These are phyloP conservation scores for Chironomus tentans DNA, from an alignment of 2,888 invertebrate genomes.

Conservation along the genomic window DNA sequence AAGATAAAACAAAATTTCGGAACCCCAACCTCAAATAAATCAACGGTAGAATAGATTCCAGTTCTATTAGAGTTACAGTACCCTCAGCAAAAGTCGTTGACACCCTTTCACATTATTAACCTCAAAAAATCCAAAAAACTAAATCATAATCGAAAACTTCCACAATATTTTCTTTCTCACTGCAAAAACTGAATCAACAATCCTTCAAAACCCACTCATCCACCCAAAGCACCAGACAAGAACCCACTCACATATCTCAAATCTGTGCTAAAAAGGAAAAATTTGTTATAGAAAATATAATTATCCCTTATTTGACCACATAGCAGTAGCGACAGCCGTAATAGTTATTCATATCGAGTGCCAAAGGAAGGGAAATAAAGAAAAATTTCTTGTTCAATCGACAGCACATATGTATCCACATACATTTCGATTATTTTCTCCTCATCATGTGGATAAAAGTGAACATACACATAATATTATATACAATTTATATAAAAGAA, in stretches of 20 bases:
- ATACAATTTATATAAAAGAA: neutral
- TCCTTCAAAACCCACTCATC: neutral
- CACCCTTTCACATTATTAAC: no score
- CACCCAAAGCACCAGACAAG: neutral
- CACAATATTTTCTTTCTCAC: no score
- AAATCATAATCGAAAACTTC: no score
- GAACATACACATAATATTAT: no score
- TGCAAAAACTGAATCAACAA: neutral
- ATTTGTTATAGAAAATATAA: neutral
- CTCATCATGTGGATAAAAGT: neutral
- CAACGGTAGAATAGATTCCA: no score
- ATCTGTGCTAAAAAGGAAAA: neutral
- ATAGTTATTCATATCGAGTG: neutral
- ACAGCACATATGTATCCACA: neutral
- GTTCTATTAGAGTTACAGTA: no score
- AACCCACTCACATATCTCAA: no score
- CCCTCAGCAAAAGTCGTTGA: no score
- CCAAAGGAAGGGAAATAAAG: neutral
- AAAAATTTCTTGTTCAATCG: neutral
- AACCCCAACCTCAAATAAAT: no score
- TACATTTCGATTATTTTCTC: neutral
- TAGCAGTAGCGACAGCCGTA: neutral
- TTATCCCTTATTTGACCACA: conserved; percentile 21
- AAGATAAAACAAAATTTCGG: no score
- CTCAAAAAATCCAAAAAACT: no score